A percentile compares a stretch with the other conserved stretches of the same genome.
phyloP scores from a whole-genome alignment of 2,797 vertebrate genomes.

The Enteromius afrohamiltoni region DNA sequence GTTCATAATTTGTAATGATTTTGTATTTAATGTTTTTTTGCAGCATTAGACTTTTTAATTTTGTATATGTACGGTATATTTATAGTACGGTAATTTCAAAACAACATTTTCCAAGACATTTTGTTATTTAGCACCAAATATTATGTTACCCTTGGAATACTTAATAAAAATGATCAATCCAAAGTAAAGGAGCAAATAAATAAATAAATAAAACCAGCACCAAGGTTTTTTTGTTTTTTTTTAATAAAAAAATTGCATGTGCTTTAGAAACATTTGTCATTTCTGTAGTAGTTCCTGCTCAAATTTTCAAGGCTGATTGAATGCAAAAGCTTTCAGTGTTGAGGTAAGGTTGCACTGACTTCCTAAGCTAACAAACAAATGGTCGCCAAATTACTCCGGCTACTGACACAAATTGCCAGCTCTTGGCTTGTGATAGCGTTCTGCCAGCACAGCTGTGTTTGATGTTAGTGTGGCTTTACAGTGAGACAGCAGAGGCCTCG shows the following conservation, averaged over 20 bases:
- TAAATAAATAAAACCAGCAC: neutral
- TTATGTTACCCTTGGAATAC: neutral
- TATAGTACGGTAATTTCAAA: too few species aligned
- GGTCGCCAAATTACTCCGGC: conserved; percentile 28
- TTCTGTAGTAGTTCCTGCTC: neutral
- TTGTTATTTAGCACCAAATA: neutral
- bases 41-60: too few species aligned
- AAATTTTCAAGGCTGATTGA: neutral
- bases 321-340: conserved; percentile 25
- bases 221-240: too few species aligned
- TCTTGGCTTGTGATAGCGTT: conserved; percentile 19
- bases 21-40: too few species aligned
- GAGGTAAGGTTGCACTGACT: conserved; percentile 2
- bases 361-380: conserved; percentile 38
- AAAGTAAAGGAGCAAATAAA: neutral
- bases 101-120: neutral
- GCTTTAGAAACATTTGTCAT: neutral
- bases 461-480: conserved; percentile 43
- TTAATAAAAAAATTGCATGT: neutral
- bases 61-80: too few species aligned
- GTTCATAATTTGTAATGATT: too few species aligned
- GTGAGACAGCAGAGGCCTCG: conserved; percentile 30
- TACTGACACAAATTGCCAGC: conserved; percentile 31
- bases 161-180: neutral
- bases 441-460: conserved; percentile 48